Base-by-base conservation (phyloP, 2,888 invertebrate genomes). In the Chironomus tentans region DNA sequence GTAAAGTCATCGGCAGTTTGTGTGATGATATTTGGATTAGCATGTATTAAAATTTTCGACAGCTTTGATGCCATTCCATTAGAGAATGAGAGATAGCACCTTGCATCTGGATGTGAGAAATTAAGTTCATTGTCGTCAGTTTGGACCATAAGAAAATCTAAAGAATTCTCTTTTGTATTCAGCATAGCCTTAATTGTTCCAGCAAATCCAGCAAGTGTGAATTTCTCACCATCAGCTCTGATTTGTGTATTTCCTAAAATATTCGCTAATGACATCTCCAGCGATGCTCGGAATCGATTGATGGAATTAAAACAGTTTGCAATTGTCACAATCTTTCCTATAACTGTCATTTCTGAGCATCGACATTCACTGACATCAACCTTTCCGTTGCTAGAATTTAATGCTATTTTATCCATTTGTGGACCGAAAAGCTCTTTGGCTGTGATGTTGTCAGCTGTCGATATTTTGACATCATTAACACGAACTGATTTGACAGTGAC, bases 1-100 rank as follows among this genome's bases (percentile, higher is more conserved):
- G 78, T 78, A 80, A 10, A 79, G 24, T 56, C 71, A 13, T 56
- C 70, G 38, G 46, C 71, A 10, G 47, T 50, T 71, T 71, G 50
- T 18, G 50, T 48, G 1, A 71, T 48, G 21, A 50, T 22, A 13
- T 22, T 18, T 6, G 24, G 50, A 13, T 71, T 71, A 13, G 47
- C 70, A 65, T 21, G 2, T 1, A 65, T 65, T 22, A 65, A 24
- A 22, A 65, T 65, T 12, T 65, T 65, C 0, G 65, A 21, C 24
- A 65, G 21, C 13, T 21, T 18, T 4, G 21, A 21, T 21, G 13
- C 24, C 65, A 65, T 65, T 18, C 21, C 22, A 21, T 21, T 24
- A 0, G 65, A 24, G 13, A 65, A 65, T 13, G 65, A 65, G 3
- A 65, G 10, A 5, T 24, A 65, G 7, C 22, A 21, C 2, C 24